Base-by-base conservation (phyloP, 2,113 vertebrate genomes). In the Entelurus aequoreus region DNA sequence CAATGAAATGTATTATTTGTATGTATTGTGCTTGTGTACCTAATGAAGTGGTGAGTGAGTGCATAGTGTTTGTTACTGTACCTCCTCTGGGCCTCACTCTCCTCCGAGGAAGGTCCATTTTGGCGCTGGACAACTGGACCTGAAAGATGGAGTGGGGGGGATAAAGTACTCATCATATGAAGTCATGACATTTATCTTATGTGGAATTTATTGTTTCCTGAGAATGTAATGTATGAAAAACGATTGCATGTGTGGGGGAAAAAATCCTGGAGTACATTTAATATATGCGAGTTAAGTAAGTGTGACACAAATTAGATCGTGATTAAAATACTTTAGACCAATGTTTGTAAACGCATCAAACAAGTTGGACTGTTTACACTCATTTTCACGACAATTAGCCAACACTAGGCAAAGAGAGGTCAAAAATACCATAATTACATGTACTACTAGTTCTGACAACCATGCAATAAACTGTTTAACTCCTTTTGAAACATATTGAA, bases 51-150 rank as follows among this genome's bases (percentile, higher is more conserved):
- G 6, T 35, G 7, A 38, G 4, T 55, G 54, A 55, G 54, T 38
- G 54, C 7, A 4, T n/a, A 55, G 35, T 14, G 15, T 44, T 8
- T 38, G 28, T 40, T 65, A 48, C 11, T 61, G 66, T 89, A 97
- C 95, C 96, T 95, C 90, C 96, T 93, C 77, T 96, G 96, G 62
- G 93, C 89, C 82, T 98, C 96, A 86, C 87, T 91, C 78, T 98
- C 96, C 47, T 98, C 96, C 42, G 94, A 92, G 62, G 93, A 93
- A 6, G 96, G 96, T 75, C 96, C 96, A 91, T 98, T 98, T 79
- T 95, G 96, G 65, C 96, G 94, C 80, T 96, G 95, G 75, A 91
- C 88, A 71, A 92, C 88, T 78, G 95, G 94, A 90, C 95, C 96
- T 98, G 75, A 6, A 75, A 65, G 70, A 84, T 67, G 80, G 52